Conservation (phyloP, 2,888 invertebrate genomes). For the Xanthorhoe designata region DNA sequence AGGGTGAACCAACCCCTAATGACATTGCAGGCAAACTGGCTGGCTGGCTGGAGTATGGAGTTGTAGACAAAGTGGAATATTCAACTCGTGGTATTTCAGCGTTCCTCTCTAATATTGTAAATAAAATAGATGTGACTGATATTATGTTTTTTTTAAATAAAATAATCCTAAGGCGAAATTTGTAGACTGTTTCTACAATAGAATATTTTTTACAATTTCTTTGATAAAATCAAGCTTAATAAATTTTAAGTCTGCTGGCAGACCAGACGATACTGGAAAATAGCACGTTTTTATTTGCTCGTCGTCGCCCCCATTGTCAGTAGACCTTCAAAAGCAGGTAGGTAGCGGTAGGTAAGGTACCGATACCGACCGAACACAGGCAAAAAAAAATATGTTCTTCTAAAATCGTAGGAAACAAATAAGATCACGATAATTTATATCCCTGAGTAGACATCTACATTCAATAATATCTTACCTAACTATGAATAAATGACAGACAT, state of each 20-base stretch:
- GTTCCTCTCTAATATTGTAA: slow-evolving; percentile 4
- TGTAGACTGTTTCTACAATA: not conserved
- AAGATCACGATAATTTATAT: not conserved
- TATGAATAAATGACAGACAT: slow-evolving; percentile 43
- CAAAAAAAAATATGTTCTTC: slow-evolving; percentile 7
- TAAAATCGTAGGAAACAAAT: not conserved
- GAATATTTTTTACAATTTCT: not conserved
- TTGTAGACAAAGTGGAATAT: slow-evolving; percentile 15
- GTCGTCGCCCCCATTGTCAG: slow-evolving; percentile 18
- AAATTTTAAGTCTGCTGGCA: not conserved
- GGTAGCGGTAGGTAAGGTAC: slow-evolving; percentile 13
- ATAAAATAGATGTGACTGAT: not conserved
- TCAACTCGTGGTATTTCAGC: slow-evolving; percentile 12
- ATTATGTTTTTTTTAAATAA: not conserved
- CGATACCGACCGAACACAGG: slow-evolving; percentile 4
- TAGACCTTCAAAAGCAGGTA: slow-evolving; percentile 35
- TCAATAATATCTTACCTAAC: not conserved
- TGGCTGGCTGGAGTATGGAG: slow-evolving; percentile 31
- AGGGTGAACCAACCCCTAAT: slow-evolving; percentile 82
- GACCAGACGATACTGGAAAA: slow-evolving; percentile 7
- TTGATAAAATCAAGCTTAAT: not conserved
- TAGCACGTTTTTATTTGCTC: slow-evolving; percentile 25
- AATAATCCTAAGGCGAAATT: not conserved
- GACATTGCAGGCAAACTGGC: slow-evolving; percentile 64
- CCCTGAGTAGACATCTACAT: not conserved